Conservation (phyloP, 35 echinoderm and acorn worm genomes). For the Amphiura filiformis region DNA sequence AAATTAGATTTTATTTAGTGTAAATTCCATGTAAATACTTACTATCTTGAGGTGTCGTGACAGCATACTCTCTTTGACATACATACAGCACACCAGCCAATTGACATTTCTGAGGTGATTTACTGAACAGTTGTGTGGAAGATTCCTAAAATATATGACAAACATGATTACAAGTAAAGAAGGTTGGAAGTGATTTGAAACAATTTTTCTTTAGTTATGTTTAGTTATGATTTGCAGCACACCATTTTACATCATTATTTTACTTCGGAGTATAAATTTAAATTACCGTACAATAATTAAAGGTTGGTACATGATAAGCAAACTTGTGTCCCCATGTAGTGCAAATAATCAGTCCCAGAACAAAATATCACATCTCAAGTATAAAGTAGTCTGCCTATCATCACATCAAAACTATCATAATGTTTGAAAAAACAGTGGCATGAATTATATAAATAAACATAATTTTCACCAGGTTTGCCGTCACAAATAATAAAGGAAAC, state of each 20-base stretch:
- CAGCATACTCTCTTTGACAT: slow-evolving; percentile 27
- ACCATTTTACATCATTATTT: background rate
- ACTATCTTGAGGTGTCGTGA: slow-evolving; percentile 19
- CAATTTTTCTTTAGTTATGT: background rate
- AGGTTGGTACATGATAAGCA: background rate
- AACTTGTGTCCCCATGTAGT: no score
- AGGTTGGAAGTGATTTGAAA: background rate
- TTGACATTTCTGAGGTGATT: background rate
- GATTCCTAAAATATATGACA: slow-evolving; percentile 21
- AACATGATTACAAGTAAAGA: background rate
- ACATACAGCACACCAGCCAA: background rate
- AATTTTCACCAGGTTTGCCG: no score
- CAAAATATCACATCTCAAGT: no score
- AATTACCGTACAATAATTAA: background rate
- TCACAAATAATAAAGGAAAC: no score
- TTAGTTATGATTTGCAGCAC: background rate
- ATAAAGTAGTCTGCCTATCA: no score
- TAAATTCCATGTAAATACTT: background rate
- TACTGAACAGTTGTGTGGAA: background rate
- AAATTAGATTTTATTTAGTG: background rate
- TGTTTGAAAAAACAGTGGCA: no score
- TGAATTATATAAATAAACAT: no score
- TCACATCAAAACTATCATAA: no score
- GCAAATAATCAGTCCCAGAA: no score
- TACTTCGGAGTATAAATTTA: background rate